Evolutionary conservation across 2,797 vertebrate genomes (phyloP).

Genomic region (Cuniculus paca): DNA sequence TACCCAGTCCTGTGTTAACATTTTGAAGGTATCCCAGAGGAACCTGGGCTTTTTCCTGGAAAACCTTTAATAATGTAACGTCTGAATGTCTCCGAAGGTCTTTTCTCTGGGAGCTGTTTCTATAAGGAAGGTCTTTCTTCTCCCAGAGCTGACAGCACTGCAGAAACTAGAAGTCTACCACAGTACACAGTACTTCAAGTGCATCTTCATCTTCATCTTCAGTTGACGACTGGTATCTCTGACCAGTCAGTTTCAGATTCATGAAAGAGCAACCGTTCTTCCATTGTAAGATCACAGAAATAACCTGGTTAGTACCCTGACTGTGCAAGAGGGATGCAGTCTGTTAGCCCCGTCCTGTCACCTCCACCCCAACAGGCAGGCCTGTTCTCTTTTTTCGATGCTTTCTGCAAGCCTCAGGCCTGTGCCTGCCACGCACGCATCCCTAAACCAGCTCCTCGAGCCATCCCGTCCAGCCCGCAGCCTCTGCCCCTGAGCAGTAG

Average conservation of each 20-base stretch:
- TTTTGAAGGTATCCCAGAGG: background rate
- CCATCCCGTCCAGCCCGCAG: background rate
- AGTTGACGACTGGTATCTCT: background rate
- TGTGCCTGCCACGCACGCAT: rapidly evolving
- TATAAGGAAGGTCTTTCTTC: background rate
- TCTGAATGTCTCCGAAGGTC: background rate
- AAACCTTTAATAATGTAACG: background rate
- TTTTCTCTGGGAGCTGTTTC: background rate
- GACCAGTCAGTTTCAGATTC: background rate
- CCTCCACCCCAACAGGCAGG: background rate
- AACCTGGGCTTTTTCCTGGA: background rate
- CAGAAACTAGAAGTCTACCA: background rate
- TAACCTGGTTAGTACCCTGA: background rate
- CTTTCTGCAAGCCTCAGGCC: background rate
- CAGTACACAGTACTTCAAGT: background rate
- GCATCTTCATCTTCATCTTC: background rate
- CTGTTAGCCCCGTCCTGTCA: background rate
- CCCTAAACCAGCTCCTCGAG: background rate
- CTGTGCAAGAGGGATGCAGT: background rate
- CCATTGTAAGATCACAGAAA: background rate
- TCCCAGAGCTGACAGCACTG: background rate
- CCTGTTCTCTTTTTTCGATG: background rate
- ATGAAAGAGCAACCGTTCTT: background rate
- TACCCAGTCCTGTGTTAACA: background rate
- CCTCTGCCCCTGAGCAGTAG: background rate